Evolutionary conservation across 2,797 vertebrate species (phyloP), one percentile per base, ranked within the genome.

Genomic region (Gastrophryne carolinensis): DNA sequence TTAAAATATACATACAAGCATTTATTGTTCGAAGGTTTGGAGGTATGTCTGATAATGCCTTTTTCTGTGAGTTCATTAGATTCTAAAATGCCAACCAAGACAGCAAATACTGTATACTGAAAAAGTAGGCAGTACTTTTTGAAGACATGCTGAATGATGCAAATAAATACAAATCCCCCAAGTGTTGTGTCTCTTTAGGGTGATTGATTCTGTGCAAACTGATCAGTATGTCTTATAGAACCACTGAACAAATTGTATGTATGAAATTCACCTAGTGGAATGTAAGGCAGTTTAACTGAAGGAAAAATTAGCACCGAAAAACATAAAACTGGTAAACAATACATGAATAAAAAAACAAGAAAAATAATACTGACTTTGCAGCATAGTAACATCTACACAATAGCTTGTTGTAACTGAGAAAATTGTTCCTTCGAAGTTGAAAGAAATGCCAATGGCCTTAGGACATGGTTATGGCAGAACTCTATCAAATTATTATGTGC

Each of bases 381-480:
- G 82, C 89, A 88, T 89, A 90, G 2, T 86, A 92, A 83, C 90
- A 93, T 92, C 89, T 92, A 92, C 93, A 87, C 78, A 82, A 85
- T 87, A 81, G 81, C 84, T 84, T 65, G 67, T 75, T 63, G 27
- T 34, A 39, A 52, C 30, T 27, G 83, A 88, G 81, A 89, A 41
- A 56, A 24, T 27, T 67, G 26, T 11, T 30, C 35, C 21, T 17
- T 15, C 15, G 19, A 15, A 24, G 34, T 44, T 50, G 52, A 7
- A 44, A 60, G 37, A 56, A 69, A 9, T 26, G 64, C 54, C 49
- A 37, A 50, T 13, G 5, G 21, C 15, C 15, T 66, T 54, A 13
- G 27, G 11, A 9, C 17, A 29, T 41, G 52, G 66, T 69, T 29
- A 13, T 41, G 24, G 26, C 15, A n/a, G n/a, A n/a, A n/a, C n/a